These are phyloP conservation scores for Metopia argyrocephala DNA, from an alignment of 2,888 invertebrate species.

Conservation along the genomic window DNA sequence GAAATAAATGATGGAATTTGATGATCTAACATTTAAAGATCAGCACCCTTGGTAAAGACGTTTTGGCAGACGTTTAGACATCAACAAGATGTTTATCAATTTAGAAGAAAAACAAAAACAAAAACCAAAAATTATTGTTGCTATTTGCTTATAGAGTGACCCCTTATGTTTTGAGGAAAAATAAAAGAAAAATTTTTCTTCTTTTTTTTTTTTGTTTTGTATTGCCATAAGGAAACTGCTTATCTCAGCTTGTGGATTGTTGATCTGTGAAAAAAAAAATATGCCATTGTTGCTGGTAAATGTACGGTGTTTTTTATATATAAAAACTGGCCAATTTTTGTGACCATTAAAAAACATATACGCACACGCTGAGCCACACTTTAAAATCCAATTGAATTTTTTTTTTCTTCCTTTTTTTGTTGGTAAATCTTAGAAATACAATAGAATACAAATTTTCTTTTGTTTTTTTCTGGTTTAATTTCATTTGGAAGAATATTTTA, in stretches of 20 bases:
- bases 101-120: conserved; percentile 21
- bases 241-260: conserved; percentile 71
- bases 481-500: conserved; percentile 59
- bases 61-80: conserved; percentile 59
- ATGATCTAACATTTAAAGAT: not conserved
- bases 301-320: conserved; percentile 12
- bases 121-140: not conserved
- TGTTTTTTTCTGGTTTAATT: not conserved
- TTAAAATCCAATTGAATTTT: conserved; percentile 33
- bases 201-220: conserved; percentile 50
- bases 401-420: not conserved
- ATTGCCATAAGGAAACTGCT: conserved; percentile 18
- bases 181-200: conserved; percentile 24
- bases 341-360: conserved; percentile 45
- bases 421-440: not conserved
- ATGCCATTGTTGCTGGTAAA: not conserved
- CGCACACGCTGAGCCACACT: not conserved
- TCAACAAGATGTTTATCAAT: conserved; percentile 63
- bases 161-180: conserved; percentile 43
- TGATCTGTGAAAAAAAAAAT: conserved; percentile 39
- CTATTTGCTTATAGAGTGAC: conserved; percentile 21
- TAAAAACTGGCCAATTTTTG: conserved; percentile 60
- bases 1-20: no score
- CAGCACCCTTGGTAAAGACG: conserved; percentile 18
- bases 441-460: not conserved